Percentiles rank a stretch among this genome's conserved stretches.
Evolutionary conservation across 2,797 vertebrate genomes (phyloP).

Genomic region (Astyanax mexicanus): DNA sequence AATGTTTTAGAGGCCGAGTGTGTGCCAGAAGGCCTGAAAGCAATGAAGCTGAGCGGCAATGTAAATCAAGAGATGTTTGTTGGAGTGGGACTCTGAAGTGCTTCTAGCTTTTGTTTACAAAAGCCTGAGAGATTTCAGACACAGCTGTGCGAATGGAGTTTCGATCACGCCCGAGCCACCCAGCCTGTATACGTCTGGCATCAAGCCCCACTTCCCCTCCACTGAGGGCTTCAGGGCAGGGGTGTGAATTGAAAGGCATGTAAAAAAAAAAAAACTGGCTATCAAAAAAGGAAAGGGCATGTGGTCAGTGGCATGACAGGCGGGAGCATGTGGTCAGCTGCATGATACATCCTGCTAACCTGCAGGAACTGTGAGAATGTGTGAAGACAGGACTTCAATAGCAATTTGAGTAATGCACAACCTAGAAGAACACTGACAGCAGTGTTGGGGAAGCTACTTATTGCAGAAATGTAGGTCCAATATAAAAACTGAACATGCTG

Average conservation of each 20-base stretch:
- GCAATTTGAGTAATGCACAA: background rate
- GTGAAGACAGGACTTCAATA: background rate
- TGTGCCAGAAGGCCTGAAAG: conserved; percentile 32
- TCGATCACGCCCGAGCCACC: conserved; percentile 32
- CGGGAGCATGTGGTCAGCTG: background rate
- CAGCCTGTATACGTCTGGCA: conserved; percentile 32
- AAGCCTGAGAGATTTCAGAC: conserved; percentile 41
- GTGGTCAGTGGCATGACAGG: background rate
- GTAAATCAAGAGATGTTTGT: conserved; percentile 50
- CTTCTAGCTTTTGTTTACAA: conserved; percentile 55
- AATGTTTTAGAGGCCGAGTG: conserved; percentile 18
- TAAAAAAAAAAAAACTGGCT: background rate
- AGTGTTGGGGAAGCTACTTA: background rate
- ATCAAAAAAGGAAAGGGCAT: background rate
- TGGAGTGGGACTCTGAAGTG: conserved; percentile 46
- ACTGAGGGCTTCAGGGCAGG: conserved; percentile 20
- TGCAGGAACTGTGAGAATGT: background rate
- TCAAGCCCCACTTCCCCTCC: conserved; percentile 26
- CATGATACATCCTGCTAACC: background rate
- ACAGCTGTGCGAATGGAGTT: conserved; percentile 46
- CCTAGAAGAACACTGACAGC: background rate
- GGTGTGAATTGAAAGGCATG: conserved; percentile 32
- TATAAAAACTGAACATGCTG: too few species aligned
- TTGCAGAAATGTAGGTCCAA: too few species aligned
- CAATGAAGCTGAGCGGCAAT: conserved; percentile 40